Percentiles rank a stretch among this genome's conserved stretches.
These are phyloP conservation scores for Balearica regulorum DNA, from an alignment of 2,797 vertebrate genomes.

Conservation along the genomic window DNA sequence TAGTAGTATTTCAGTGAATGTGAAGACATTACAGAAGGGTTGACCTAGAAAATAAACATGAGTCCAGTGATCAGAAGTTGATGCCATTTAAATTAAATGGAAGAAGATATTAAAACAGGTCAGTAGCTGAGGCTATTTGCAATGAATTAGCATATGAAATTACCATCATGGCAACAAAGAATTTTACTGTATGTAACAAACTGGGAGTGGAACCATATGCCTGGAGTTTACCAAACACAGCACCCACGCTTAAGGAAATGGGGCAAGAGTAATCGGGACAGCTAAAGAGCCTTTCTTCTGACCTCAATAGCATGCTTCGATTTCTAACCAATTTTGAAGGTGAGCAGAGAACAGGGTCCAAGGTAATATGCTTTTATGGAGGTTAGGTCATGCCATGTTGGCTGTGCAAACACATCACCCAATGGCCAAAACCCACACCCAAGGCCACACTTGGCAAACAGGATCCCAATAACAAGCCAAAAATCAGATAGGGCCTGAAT, in stretches of 20 bases:
- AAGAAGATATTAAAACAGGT: constrained; percentile 36
- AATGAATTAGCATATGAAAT: constrained; percentile 1
- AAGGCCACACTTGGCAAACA: neutral
- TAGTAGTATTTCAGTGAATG: constrained; percentile 24
- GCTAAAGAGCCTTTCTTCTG: neutral
- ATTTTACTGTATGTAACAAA: neutral
- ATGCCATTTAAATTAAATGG: neutral
- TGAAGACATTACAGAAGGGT: neutral
- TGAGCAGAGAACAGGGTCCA: neutral
- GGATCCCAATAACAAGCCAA: neutral
- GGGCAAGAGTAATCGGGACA: neutral
- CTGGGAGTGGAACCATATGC: constrained; percentile 36
- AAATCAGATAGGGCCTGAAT: neutral
- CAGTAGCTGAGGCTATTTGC: neutral
- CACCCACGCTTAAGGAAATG: constrained; percentile 21
- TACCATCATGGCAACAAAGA: neutral
- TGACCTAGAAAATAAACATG: constrained; percentile 58
- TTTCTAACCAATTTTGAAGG: neutral
- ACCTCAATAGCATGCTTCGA: neutral
- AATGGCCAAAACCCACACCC: neutral
- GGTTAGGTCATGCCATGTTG: neutral
- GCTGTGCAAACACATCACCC: neutral
- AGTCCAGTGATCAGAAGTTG: neutral
- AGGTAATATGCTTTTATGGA: neutral
- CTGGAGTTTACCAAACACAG: constrained; percentile 47